phyloP scores from a whole-genome alignment of 30 jellyfish, hydroid and myxozoan genomes.

The Calvadosia cruxmelitensis region DNA sequence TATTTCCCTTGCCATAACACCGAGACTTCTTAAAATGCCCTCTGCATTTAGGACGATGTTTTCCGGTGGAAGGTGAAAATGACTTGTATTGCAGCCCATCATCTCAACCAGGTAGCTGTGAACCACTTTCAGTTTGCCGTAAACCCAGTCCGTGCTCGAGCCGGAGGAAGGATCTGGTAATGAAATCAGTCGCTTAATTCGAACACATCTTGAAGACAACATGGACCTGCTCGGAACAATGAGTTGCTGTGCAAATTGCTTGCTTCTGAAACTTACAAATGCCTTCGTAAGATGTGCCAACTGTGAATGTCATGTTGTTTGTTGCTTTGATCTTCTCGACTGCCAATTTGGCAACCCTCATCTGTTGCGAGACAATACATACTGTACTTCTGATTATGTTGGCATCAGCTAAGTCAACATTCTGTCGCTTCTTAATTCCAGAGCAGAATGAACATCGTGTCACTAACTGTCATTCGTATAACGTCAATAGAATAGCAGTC shows the following conservation, averaged over 20 bases:
- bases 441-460: too few relatives aligned
- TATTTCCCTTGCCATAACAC: slow-evolving; percentile 22
- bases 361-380: slow-evolving; percentile 3
- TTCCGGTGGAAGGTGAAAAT: slow-evolving; percentile 25
- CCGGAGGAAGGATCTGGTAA: slow-evolving; percentile 47
- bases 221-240: too few relatives aligned
- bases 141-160: slow-evolving; percentile 46
- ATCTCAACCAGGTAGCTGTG: slow-evolving; percentile 27
- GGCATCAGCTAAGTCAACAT: too few relatives aligned
- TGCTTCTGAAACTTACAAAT: slow-evolving; percentile 18
- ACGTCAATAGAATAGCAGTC: too few relatives aligned
- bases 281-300: slow-evolving; percentile 26
- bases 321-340: slow-evolving; percentile 15
- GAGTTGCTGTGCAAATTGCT: neutral
- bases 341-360: slow-evolving; percentile 37
- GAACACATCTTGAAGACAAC: too few relatives aligned
- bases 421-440: too few relatives aligned
- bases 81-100: slow-evolving; percentile 9
- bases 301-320: slow-evolving; percentile 7
- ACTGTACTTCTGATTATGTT: neutral
- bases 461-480: too few relatives aligned
- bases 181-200: too few relatives aligned
- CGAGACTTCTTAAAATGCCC: slow-evolving; percentile 21
- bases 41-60: slow-evolving; percentile 23
- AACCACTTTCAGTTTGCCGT: slow-evolving; percentile 16